Percentiles rank a stretch among this genome's conserved stretches.
phyloP scores from a whole-genome alignment of 2,888 invertebrate species.

The Melieria crassipennis region DNA sequence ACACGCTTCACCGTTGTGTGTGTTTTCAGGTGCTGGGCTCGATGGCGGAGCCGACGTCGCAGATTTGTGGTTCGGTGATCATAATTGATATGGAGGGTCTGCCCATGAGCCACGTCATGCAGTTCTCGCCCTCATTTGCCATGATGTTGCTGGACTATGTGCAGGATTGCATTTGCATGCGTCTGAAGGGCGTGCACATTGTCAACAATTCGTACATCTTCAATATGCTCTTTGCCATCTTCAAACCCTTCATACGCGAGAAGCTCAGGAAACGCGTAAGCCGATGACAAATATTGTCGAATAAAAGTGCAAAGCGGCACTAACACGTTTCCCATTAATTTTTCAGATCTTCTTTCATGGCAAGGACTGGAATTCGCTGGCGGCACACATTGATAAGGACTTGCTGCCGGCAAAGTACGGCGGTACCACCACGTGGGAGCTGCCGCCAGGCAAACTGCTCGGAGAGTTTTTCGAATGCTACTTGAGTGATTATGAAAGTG shows the following conservation, averaged over 20 bases:
- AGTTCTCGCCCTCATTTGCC: conserved; percentile 82
- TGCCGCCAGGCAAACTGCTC: conserved; percentile 73
- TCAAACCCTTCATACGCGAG: conserved; percentile 88
- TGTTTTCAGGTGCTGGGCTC: conserved; percentile 73
- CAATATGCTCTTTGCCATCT: conserved; percentile 84
- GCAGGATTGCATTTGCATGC: conserved; percentile 82
- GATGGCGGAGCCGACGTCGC: conserved; percentile 81
- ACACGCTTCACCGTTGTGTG: too few relatives aligned
- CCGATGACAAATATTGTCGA: not conserved
- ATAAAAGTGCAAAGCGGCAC: not conserved
- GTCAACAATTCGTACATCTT: conserved; percentile 89
- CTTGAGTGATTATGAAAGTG: conserved; percentile 76
- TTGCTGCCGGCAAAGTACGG: conserved; percentile 74
- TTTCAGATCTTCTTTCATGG: conserved; percentile 78
- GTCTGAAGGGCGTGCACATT: conserved; percentile 86
- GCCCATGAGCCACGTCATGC: conserved; percentile 76
- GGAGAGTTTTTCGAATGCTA: conserved; percentile 75
- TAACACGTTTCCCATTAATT: conserved; percentile 38
- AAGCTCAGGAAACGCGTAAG: conserved; percentile 80
- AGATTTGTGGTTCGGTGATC: conserved; percentile 78
- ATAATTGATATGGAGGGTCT: conserved; percentile 80
- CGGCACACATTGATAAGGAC: conserved; percentile 70
- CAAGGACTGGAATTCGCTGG: conserved; percentile 71
- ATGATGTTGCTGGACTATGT: conserved; percentile 78
- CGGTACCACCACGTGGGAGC: conserved; percentile 70